These are phyloP conservation scores for Rotaria sp. DNA, from an alignment of 2,888 invertebrate species.

Conservation along the genomic window DNA sequence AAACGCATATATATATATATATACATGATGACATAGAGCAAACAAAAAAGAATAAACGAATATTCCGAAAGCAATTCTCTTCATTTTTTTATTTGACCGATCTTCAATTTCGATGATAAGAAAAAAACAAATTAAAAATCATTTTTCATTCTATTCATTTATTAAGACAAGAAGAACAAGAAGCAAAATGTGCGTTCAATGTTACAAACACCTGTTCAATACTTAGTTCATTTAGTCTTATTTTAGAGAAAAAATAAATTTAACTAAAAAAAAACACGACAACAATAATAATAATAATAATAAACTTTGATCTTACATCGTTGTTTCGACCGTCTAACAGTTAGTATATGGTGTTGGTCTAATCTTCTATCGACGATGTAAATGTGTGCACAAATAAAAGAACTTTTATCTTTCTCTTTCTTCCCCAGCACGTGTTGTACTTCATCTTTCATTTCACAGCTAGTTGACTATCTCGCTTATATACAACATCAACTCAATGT, in stretches of 20 bases:
- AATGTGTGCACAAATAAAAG: constrained; percentile 1
- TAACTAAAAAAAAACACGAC: background rate
- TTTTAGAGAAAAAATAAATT: background rate
- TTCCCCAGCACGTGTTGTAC: background rate
- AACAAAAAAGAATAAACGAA: constrained; percentile 4
- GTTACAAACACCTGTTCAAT: background rate
- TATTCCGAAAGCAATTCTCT: constrained; percentile 17
- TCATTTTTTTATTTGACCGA: background rate
- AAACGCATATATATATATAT: background rate
- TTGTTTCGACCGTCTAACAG: background rate
- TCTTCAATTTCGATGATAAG: constrained; percentile 17
- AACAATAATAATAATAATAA: too few relatives aligned
- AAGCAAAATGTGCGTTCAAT: background rate
- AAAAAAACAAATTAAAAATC: constrained; percentile 7
- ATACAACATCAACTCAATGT: background rate
- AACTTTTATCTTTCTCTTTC: background rate
- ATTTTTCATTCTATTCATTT: background rate
- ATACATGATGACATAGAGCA: background rate
- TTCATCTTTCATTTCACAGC: constrained; percentile 17
- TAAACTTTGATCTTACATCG: background rate
- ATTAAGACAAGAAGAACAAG: background rate
- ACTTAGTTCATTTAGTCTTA: background rate
- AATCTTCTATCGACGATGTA: constrained; percentile 16
- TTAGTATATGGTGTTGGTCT: background rate
- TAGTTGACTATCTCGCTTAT: background rate